phyloP scores from a whole-genome alignment of 2,797 vertebrate genomes.

The Sphenopsis melanotis region DNA sequence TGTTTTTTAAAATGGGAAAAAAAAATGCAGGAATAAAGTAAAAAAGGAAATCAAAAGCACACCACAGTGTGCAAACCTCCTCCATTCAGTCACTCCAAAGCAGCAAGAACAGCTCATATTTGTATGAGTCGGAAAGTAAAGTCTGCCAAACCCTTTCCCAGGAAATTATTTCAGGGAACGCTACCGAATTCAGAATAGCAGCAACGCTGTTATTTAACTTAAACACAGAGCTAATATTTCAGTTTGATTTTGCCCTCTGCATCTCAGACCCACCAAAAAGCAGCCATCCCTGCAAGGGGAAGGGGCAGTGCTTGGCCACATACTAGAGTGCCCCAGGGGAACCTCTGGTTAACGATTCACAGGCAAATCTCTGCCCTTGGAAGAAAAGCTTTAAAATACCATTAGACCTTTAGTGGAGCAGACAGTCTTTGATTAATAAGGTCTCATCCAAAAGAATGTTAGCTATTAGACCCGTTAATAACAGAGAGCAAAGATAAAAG shows the following conservation, averaged over 20 bases:
- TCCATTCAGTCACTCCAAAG: neutral
- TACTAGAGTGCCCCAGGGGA: neutral
- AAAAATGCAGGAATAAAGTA: neutral
- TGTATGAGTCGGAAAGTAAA: neutral
- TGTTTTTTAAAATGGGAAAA: accelerated
- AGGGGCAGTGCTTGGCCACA: neutral
- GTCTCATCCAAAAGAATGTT: neutral
- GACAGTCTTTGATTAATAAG: constrained; percentile 9
- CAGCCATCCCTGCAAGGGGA: neutral
- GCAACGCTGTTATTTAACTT: neutral
- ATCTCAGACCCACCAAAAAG: neutral
- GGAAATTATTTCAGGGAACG: neutral
- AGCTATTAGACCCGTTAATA: neutral
- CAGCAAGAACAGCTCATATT: neutral
- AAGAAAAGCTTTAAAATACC: neutral
- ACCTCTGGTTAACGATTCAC: neutral
- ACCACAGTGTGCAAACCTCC: neutral
- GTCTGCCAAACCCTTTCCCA: neutral
- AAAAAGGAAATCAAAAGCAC: constrained; percentile 11
- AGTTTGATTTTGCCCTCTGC: neutral
- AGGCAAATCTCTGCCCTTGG: neutral
- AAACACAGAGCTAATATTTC: neutral
- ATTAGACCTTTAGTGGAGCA: neutral
- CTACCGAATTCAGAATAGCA: neutral
- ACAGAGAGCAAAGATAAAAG: neutral